Evolutionary conservation across 35 echinoderm and acorn worm species (phyloP), one percentile per base, ranked within the genome.

Genomic region (Apostichopus parvimensis): DNA sequence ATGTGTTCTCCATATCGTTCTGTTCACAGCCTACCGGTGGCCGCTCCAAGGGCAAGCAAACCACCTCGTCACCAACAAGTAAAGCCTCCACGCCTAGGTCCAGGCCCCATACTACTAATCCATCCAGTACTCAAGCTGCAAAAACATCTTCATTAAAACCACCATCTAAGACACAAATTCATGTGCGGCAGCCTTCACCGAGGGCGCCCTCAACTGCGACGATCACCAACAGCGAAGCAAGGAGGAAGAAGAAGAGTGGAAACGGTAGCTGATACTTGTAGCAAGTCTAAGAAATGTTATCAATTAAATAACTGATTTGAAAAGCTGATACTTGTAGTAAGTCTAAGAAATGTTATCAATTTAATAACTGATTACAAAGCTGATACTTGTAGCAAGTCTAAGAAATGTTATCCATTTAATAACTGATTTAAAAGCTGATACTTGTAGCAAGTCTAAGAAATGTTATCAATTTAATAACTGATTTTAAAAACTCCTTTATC

Each of bases 11-110:
- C 34, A 45, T 45, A 45, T 45, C 34, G 34, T 45, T 45, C 34
- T 55, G n/a, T n/a, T 56, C 8, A 45, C 79, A 82, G 79, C 79
- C 79, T 7, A 82, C 79, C 18, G 54, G 25, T 13, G 54, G 54
- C 79, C 34, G 79, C 55, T 82, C 79, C 17, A 82, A 82, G 55
- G 55, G n/a, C 52, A 82, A 82, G 12, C 79, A 82, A 82, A 55
- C 11, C 18, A 68, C 64, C 64, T 14, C 11, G 6, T 68, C 64
- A 68, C 64, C 64, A 11, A 8, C 64, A 11, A 68, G 11, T 18
- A 68, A 68, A 68, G 11, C 11, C 7, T 14, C 64, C 11, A 68
- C 79, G 8, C 18, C 13, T 53, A 25, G 9, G 14, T 13, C 24
- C 79, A 34, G 79, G 79, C 79, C 79, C 34, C 53, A 55, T 53